Percentiles rank a stretch among this genome's conserved stretches.
Evolutionary conservation across 2,113 vertebrate genomes (phyloP).

Genomic region (Aspidoscelis tigris): DNA sequence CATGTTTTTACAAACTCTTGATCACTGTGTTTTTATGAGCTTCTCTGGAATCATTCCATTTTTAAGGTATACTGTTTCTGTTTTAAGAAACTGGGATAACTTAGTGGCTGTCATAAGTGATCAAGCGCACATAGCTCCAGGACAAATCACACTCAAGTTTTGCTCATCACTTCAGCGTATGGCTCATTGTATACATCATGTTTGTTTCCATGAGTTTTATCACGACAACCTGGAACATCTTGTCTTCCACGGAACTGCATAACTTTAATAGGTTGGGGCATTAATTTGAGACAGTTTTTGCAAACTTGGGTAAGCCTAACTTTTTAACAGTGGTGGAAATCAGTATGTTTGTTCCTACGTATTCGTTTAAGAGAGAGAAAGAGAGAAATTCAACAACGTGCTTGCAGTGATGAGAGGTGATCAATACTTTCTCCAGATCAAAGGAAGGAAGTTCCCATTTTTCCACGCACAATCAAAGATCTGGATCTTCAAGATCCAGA

Average conservation of each 20-base stretch:
- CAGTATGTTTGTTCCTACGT: neutral
- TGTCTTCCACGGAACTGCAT: neutral
- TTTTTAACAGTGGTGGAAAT: constrained; percentile 9
- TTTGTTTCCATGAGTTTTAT: constrained; percentile 57
- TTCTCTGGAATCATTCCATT: neutral
- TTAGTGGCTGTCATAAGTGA: constrained; percentile 22
- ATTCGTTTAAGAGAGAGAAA: neutral
- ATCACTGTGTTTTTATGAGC: neutral
- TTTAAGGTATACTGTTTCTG: neutral
- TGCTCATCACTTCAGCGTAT: constrained; percentile 56
- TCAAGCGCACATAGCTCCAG: neutral
- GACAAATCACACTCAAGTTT: constrained; percentile 41
- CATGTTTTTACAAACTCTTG: neutral
- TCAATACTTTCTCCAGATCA: neutral
- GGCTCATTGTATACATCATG: constrained; percentile 55
- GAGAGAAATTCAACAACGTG: neutral
- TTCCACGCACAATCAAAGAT: too few species aligned
- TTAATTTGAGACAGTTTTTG: constrained; percentile 16
- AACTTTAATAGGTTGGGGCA: neutral
- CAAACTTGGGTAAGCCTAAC: rapidly evolving
- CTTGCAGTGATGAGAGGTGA: constrained; percentile 8
- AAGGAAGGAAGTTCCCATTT: neutral
- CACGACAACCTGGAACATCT: constrained; percentile 22
- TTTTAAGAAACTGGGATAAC: constrained; percentile 12
- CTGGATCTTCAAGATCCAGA: neutral